Percentiles rank a stretch among this genome's conserved stretches.
Conservation (phyloP, 2,888 invertebrate species). For the Piscicola geometra region DNA sequence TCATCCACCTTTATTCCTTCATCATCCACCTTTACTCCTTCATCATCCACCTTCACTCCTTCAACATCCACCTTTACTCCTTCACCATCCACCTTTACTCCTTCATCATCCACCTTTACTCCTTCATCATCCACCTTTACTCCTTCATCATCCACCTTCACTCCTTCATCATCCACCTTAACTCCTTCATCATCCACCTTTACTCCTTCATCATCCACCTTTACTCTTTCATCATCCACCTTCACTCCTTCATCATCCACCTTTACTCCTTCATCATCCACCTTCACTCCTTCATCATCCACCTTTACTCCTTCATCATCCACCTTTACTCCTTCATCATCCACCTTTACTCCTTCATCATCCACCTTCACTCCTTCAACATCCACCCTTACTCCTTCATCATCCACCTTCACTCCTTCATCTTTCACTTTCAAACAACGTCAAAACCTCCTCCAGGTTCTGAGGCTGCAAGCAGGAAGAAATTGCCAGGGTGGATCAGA, state of each 20-base stretch:
- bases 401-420: background rate
- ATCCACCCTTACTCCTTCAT: background rate
- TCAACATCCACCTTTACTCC: too few species aligned
- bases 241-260: background rate
- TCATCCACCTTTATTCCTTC: too few species aligned
- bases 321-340: background rate
- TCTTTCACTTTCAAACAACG: background rate
- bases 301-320: background rate
- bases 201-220: background rate
- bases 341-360: background rate
- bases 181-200: background rate
- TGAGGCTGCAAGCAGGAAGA: slow-evolving; percentile 65
- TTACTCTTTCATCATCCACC: background rate
- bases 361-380: background rate
- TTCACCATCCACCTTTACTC: background rate
- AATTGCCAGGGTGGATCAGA: slow-evolving; percentile 94
- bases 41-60: too few species aligned
- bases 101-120: background rate
- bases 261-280: background rate
- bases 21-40: too few species aligned
- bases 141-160: background rate
- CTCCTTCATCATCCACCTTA: background rate
- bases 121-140: background rate
- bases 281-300: background rate
- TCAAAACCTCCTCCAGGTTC: background rate